Base-by-base conservation (phyloP, 2,113 vertebrate genomes). In the Polypterus senegalus region DNA sequence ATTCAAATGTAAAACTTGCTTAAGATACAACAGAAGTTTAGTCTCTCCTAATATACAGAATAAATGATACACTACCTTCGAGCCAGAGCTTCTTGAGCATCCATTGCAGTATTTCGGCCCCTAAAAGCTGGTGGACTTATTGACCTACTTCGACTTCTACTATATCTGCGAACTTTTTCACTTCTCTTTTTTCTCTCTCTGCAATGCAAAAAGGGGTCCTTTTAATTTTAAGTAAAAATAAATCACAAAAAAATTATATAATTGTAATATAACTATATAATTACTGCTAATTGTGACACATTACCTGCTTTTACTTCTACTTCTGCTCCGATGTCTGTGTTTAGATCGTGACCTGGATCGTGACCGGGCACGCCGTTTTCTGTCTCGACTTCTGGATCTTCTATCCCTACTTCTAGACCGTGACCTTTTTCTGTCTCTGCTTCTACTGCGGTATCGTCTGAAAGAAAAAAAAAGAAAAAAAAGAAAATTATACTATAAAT, bases 21-120 rank as follows among this genome's bases (percentile, higher is more conserved):
- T 27, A 27, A 27, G 27, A 27, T 27, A 27, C 2, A 27, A 27
- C 27, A 1, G 27, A 27, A 27, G 27, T 27, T 27, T 1, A 27
- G 27, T 27, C 27, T 27, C 27, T 27, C 27, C 27, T 27, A 27
- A 27, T 27, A 9, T 2, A 51, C 49, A 2, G 49, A 2, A 51
- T 51, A 6, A 7, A 51, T 7, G 7, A 2, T 49, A 4, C n/a
- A 61, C 44, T 74, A 97, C 94, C 94, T 93, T 76, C 94, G 88
- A 71, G 94, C 93, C 69, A 98, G 73, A 5, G 96, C 94, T 67
- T 98, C 96, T 69, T 97, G 96, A 45, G 96, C 96, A 74, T 98
- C 96, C 96, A 98, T 98, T 10, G 96, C 96, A 66, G 93, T 90
- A 71, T 98, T 97, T 68, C 96, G 82, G 43, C 94, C 96, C 46